A percentile compares a stretch with the other conserved stretches of the same genome.
Conservation (phyloP, 2,797 vertebrate species). For the Prionace glauca region DNA sequence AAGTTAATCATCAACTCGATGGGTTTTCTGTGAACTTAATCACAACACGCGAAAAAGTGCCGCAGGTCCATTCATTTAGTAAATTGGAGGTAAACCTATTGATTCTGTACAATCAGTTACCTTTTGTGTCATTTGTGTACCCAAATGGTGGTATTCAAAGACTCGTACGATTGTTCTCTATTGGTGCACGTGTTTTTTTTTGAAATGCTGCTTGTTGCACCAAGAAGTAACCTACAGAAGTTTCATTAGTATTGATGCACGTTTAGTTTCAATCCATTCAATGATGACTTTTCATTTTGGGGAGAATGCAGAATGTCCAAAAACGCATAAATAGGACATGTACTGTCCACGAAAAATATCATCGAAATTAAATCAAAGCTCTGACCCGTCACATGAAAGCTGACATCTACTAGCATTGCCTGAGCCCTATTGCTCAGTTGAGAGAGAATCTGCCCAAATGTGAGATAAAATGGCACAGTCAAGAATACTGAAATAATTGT, state of each 20-base stretch:
- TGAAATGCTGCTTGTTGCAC: background rate
- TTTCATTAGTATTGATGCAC: background rate
- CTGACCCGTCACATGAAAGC: background rate
- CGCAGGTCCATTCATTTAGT: background rate
- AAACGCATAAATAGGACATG: background rate
- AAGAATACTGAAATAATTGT: background rate
- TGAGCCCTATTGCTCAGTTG: background rate
- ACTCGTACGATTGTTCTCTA: background rate
- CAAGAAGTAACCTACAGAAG: background rate
- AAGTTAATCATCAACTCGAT: background rate
- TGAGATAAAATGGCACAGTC: background rate
- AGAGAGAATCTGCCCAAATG: background rate
- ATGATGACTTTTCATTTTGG: background rate
- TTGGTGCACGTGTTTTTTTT: background rate
- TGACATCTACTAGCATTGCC: background rate
- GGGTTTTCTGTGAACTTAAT: background rate
- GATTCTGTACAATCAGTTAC: background rate
- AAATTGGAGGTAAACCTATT: background rate
- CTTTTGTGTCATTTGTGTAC: background rate
- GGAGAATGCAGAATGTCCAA: background rate
- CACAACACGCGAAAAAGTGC: background rate
- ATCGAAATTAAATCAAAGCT: background rate
- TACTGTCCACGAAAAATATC: background rate
- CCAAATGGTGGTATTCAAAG: no score
- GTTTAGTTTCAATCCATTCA: background rate